phyloP scores from a whole-genome alignment of 2,888 invertebrate genomes.

The Petrophora chlorosata region DNA sequence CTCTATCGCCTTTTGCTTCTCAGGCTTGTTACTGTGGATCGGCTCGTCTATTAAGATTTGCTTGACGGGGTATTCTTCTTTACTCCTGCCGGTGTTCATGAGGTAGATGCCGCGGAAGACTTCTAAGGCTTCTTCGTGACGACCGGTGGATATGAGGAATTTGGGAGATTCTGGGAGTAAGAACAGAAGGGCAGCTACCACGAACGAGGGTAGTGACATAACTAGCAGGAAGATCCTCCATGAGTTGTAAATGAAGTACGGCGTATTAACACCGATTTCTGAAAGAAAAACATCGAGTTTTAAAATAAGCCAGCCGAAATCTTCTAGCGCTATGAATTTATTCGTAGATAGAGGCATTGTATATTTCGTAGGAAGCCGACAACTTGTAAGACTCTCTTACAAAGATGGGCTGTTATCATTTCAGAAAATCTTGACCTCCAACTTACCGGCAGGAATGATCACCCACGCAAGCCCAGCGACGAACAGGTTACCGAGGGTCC shows the following conservation, averaged over 20 bases:
- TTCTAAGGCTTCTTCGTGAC: conserved; percentile 90
- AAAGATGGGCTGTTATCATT: too few species aligned
- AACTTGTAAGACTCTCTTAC: too few species aligned
- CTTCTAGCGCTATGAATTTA: too few species aligned
- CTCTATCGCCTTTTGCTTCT: conserved; percentile 81
- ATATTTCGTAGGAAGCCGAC: too few species aligned
- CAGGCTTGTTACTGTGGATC: conserved; percentile 64
- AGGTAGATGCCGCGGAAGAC: conserved; percentile 92
- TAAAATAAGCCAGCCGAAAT: too few species aligned
- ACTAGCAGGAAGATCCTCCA: conserved; percentile 96
- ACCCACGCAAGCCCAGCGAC: conserved; percentile 93
- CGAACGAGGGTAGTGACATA: conserved; percentile 94
- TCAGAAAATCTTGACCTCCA: background rate
- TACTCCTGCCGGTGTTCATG: conserved; percentile 90
- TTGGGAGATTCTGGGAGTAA: conserved; percentile 96
- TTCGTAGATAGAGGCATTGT: too few species aligned
- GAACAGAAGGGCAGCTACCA: conserved; percentile 92
- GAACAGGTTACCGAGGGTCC: conserved; percentile 96
- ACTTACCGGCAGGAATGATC: conserved; percentile 86
- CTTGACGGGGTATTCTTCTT: conserved; percentile 90
- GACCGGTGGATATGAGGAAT: conserved; percentile 91
- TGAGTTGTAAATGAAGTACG: conserved; percentile 92
- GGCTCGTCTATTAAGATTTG: conserved; percentile 86
- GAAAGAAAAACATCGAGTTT: conserved; percentile 13
- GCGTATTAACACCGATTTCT: conserved; percentile 87